A percentile compares a stretch with the other conserved stretches of the same genome.
Conservation (phyloP, 2,797 vertebrate genomes). For the Pampus argenteus region DNA sequence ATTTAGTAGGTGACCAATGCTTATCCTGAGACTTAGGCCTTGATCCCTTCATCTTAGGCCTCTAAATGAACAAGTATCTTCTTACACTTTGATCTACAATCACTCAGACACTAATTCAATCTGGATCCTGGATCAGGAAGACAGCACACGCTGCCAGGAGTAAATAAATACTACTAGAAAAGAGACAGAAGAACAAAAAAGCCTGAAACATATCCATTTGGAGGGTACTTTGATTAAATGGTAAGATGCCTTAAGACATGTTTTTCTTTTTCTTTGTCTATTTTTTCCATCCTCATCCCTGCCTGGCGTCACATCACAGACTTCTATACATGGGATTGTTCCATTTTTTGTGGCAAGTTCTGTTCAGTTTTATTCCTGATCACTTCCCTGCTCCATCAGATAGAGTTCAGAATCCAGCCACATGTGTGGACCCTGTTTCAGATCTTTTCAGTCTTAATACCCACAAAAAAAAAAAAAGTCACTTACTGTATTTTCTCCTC, state of each 20-base stretch:
- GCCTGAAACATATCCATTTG: conserved; percentile 59
- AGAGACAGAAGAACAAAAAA: conserved; percentile 48
- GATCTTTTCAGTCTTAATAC: conserved; percentile 60
- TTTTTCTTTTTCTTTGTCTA: conserved; percentile 60
- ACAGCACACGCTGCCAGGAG: conserved; percentile 61
- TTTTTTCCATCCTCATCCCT: conserved; percentile 60
- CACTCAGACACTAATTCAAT: conserved; percentile 65
- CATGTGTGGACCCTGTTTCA: conserved; percentile 70
- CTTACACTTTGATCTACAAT: conserved; percentile 74
- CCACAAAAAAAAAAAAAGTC: conserved; percentile 57
- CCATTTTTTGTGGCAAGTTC: conserved; percentile 53
- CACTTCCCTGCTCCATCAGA: conserved; percentile 62
- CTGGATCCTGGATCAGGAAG: conserved; percentile 67
- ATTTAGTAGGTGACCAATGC: conserved; percentile 75
- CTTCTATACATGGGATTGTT: conserved; percentile 60
- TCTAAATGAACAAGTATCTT: conserved; percentile 65
- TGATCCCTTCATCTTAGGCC: conserved; percentile 66
- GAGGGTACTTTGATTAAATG: conserved; percentile 69
- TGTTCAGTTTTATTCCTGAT: conserved; percentile 67
- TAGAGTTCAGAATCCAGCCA: conserved; percentile 59
- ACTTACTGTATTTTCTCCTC: conserved; percentile 52
- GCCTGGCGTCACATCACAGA: conserved; percentile 73
- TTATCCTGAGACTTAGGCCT: conserved; percentile 72
- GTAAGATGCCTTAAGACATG: conserved; percentile 62
- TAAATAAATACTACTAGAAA: conserved; percentile 70